phyloP scores from a whole-genome alignment of 2,888 invertebrate genomes.

The Osedax frankpressi region DNA sequence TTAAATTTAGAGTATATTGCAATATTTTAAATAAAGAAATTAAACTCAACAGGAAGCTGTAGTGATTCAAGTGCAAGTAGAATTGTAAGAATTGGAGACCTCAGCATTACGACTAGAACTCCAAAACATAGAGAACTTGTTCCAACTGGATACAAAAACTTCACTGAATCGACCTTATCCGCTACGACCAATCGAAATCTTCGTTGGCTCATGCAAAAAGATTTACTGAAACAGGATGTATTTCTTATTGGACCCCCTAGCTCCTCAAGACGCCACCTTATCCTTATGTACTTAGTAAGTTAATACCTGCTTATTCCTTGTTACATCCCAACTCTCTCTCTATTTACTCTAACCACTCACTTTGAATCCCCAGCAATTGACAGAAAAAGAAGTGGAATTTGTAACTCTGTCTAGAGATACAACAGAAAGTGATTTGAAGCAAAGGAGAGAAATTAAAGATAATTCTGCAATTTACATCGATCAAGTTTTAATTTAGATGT shows the following conservation, averaged over 20 bases:
- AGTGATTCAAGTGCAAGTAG: too few species aligned
- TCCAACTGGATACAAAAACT: conserved; percentile 66
- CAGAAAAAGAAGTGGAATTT: conserved; percentile 78
- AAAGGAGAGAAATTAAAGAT: conserved; percentile 73
- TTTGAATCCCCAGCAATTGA: too few species aligned
- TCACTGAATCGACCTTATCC: not conserved
- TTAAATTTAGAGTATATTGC: too few species aligned
- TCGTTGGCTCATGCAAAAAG: conserved; percentile 89
- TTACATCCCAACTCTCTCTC: too few species aligned
- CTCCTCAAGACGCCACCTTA: conserved; percentile 64
- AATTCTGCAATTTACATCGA: conserved; percentile 84
- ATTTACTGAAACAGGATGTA: conserved; percentile 79
- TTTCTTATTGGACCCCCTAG: conserved; percentile 86
- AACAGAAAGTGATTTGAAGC: conserved; percentile 90
- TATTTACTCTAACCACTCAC: too few species aligned
- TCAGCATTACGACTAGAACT: conserved; percentile 31
- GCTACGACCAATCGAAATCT: conserved; percentile 58
- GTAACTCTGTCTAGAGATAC: conserved; percentile 85
- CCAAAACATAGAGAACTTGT: conserved; percentile 66
- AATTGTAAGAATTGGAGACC: conserved; percentile 38
- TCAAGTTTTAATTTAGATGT: conserved; percentile 56
- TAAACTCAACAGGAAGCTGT: too few species aligned
- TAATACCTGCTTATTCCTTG: not conserved
- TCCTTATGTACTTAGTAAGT: conserved; percentile 63
- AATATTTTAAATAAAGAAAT: too few species aligned